Conservation (phyloP, 2,888 invertebrate species). For the Priocnemis perturbator region DNA sequence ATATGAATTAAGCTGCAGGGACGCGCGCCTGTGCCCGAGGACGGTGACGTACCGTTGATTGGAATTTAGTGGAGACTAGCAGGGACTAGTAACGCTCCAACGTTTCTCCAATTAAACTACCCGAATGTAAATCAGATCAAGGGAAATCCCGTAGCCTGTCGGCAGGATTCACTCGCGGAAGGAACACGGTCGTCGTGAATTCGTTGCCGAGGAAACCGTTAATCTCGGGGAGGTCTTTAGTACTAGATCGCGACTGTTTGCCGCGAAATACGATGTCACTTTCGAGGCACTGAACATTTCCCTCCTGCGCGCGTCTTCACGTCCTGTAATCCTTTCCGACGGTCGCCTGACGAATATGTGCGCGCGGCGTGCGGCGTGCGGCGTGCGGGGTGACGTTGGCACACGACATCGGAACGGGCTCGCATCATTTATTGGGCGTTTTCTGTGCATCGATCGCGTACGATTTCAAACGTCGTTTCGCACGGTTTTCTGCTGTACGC, state of each 20-base stretch:
- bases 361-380: too few species aligned
- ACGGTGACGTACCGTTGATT: constrained; percentile 44
- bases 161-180: constrained; percentile 43
- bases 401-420: too few species aligned
- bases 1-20: constrained; percentile 22
- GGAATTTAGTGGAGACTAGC: constrained; percentile 49
- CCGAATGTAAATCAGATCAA: constrained; percentile 53
- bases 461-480: too few species aligned
- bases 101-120: constrained; percentile 55
- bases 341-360: not conserved
- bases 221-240: constrained; percentile 36
- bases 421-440: too few species aligned
- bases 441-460: too few species aligned
- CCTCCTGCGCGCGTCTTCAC: constrained; percentile 1
- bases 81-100: constrained; percentile 29
- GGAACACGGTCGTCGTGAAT: constrained; percentile 42
- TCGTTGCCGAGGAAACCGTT: constrained; percentile 43
- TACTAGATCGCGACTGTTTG: constrained; percentile 11
- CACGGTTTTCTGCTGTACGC: too few species aligned
- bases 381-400: too few species aligned
- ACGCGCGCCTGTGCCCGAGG: constrained; percentile 36
- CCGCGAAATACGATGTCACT: constrained; percentile 1
- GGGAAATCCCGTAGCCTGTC: constrained; percentile 44
- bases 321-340: not conserved
- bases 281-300: constrained; percentile 2